Base-by-base conservation (phyloP, 2,888 invertebrate species). In the Pollenia angustigena region DNA sequence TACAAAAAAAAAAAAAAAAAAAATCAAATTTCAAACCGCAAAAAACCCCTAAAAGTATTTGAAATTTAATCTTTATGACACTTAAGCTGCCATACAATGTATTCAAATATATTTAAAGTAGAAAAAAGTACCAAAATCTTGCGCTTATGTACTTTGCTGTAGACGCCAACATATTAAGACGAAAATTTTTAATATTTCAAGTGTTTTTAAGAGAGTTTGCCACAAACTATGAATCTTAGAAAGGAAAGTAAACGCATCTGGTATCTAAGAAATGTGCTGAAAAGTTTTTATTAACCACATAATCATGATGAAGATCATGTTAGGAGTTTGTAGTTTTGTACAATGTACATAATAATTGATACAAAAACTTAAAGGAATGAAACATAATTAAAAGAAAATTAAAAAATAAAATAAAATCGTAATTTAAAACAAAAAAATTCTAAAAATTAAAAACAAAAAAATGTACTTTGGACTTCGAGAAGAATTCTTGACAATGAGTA, bases 21-120 rank as follows among this genome's bases (percentile, higher is more conserved):
- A 23, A 62, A 48, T 74, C n/a, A 14, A 75, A 72, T 56, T 62
- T 74, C 14, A 71, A 75, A 81, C 83, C 76, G 72, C 80, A 81
- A 76, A 66, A 76, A 72, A 80, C 50, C 68, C 46, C 44, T 56
- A 68, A 76, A 71, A 69, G 56, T 64, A 66, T 68, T 56, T 69
- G 86, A 72, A 83, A 87, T 72, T 84, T 46, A 78, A 87, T 84
- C 52, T 18, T 46, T n/a, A 78, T 74, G 81, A 84, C 81, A 84
- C 75, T 72, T 72, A 50, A 68, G 8, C 58, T 14, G 23, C 46
- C 16, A n/a, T n/a, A 50, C 11, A 50, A 50, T 40, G 9, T 40
- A 16, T 4, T n/a, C 68, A 16, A 14, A 64, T 10, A 75, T 32
- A 56, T 44, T 12, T 12, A 9, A 50, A 52, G 62, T 58, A 50